Evolutionary conservation across 2,113 vertebrate species (phyloP), one percentile per base, ranked within the genome.

Genomic region (Nicator chloris): DNA sequence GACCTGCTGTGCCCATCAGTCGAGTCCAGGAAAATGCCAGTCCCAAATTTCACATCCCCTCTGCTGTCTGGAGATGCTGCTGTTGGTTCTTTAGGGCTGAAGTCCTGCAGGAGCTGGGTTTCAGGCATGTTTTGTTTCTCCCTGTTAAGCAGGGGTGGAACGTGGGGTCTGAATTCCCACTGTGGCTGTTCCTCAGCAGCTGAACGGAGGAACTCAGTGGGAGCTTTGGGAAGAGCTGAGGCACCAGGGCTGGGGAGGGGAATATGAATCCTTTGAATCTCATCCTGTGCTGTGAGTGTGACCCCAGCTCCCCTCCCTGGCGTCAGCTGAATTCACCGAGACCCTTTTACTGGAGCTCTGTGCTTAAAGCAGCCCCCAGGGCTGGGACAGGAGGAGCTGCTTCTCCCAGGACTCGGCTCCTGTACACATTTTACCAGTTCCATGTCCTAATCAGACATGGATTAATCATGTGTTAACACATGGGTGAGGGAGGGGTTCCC

Each of bases 351-450:
- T 27, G 18, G 31, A 77, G 51, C 64, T 76, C 7, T 83, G 76
- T 5, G 18, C 83, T n/a, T 21, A 2, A 19, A 73, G 95, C 63
- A 94, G 94, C 93, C 53, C 91, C 95, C 96, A 78, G 94, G 54
- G 82, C 68, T 93, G 59, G 83, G 88, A 65, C 86, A 92, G 96
- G 93, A 96, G 94, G 78, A 97, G 94, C 96, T 71, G 80, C 97
- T 90, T 47, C 69, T 90, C 28, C 92, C 68, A 42, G 88, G 40
- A 51, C 94, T 87, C 75, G 13, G 89, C 96, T 95, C 75, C 78
- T 51, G 84, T 31, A 2, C 27, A 0, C 50, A 24, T 79, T 83
- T 95, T 59, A 75, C 76, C 96, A 75, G 76, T 83, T 95, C 75
- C 60, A 51, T n/a, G 86, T 92, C 88, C 76, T 80, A 68, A 69